phyloP scores from a whole-genome alignment of 2,797 vertebrate species.

The Chelidonichthys spinosus region DNA sequence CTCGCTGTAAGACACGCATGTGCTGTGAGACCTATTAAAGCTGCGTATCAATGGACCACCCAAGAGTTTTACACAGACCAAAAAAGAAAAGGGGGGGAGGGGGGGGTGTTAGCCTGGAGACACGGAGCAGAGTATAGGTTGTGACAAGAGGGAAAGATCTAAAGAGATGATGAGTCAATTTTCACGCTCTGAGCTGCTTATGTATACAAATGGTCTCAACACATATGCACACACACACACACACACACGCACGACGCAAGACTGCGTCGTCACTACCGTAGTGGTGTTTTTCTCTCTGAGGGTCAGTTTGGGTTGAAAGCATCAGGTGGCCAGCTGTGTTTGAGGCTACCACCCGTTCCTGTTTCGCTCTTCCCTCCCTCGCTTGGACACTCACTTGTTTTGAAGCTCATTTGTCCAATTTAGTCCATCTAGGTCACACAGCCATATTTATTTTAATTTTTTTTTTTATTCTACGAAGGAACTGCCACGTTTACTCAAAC shows the following conservation, averaged over 20 bases:
- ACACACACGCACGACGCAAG: constrained; percentile 20
- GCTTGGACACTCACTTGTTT: neutral
- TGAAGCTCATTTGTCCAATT: constrained; percentile 19
- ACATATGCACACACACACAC: constrained; percentile 28
- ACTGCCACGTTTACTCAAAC: constrained; percentile 1
- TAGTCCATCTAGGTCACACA: constrained; percentile 3
- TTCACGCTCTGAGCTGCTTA: constrained; percentile 63
- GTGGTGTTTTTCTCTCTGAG: constrained; percentile 35
- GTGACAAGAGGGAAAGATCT: constrained; percentile 62
- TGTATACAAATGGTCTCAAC: constrained; percentile 58
- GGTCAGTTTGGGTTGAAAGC: constrained; percentile 57
- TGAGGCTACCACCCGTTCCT: constrained; percentile 29
- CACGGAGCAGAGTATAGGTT: constrained; percentile 39
- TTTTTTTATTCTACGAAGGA: too few species aligned
- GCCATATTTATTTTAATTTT: too few species aligned
- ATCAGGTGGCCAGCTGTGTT: constrained; percentile 79
- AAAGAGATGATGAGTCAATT: constrained; percentile 64
- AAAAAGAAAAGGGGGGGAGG: constrained; percentile 39
- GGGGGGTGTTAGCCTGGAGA: constrained; percentile 44
- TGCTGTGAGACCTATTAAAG: constrained; percentile 70
- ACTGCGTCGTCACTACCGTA: constrained; percentile 21
- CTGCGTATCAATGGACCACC: constrained; percentile 82
- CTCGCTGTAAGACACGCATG: constrained; percentile 66
- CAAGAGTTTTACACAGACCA: constrained; percentile 76
- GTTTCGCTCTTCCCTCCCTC: constrained; percentile 11